Base-by-base conservation (phyloP, 2,888 invertebrate genomes). In the Oscheius sp. region DNA sequence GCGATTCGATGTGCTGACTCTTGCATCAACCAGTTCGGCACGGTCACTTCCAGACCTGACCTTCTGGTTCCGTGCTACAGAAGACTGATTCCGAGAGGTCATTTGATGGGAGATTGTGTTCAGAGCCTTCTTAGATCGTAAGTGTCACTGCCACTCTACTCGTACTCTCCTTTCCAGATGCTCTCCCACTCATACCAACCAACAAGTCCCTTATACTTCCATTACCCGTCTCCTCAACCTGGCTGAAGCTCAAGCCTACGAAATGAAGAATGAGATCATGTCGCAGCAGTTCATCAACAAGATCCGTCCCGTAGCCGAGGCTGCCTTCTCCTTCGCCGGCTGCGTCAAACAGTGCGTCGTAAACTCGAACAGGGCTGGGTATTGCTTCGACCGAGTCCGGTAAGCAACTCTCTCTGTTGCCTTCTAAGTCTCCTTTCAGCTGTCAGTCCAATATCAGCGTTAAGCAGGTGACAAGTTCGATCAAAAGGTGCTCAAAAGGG, bases 401-500 rank as follows among this genome's bases (percentile, higher is more conserved):
- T 70, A 42, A 29, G 29, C 62, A 63, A 29, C 29, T 59, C n/a
- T 9, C 13, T 59, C n/a, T 59, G 33, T 59, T 9, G 29, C 35
- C 42, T 2, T 42, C 21, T 42, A 42, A 63, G 29, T 5, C 7
- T 53, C 2, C 66, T 50, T 58, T 57, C 55, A 74, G 74, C 33
- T 70, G 70, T 51, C 74, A 74, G 35, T 70, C 70, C 13, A 33
- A 35, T 32, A 33, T 70, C 13, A 48, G 21, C 35, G 21, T 47
- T 1, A 59, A 57, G n/a, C n/a, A 57, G n/a, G 29, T 74, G 42
- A 21, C 35, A n/a, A 21, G 29, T 37, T 58, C 57, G 0, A 33
- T 74, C 4, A 74, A 68, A 48, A 55, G 50, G 5, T 74, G 74
- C n/a, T 47, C 59, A 10, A 33, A 42, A 11, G 74, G 66, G n/a